A percentile compares a stretch with the other conserved stretches of the same genome.
Conservation (phyloP, 2,888 invertebrate genomes). For the Tetranychus piercei region DNA sequence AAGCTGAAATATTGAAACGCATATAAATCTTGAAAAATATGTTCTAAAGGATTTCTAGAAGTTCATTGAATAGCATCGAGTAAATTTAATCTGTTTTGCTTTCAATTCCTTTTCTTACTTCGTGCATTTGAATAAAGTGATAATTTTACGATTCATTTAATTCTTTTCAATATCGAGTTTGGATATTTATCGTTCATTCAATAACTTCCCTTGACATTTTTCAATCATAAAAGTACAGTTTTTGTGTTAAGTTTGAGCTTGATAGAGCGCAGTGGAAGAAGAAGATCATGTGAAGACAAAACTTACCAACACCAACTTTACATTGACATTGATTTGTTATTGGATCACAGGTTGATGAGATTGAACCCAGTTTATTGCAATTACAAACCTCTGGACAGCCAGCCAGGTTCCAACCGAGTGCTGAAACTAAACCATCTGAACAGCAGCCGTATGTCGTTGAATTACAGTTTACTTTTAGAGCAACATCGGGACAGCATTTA, state of each 20-base stretch:
- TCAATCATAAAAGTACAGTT: neutral
- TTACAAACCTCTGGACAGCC: constrained; percentile 57
- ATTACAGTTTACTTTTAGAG: constrained; percentile 39
- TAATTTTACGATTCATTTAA: too few species aligned
- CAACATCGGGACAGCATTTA: constrained; percentile 66
- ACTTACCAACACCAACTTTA: constrained; percentile 56
- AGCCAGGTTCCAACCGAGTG: constrained; percentile 54
- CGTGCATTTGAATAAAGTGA: too few species aligned
- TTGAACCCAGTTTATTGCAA: constrained; percentile 58
- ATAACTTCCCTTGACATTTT: neutral
- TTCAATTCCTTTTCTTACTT: too few species aligned
- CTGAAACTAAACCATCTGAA: constrained; percentile 45
- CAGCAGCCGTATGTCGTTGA: constrained; percentile 62
- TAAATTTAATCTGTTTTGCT: too few species aligned
- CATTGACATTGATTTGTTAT: constrained; percentile 59
- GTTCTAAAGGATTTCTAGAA: too few species aligned
- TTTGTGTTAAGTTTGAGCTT: too few species aligned
- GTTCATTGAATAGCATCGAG: too few species aligned
- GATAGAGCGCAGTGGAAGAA: neutral
- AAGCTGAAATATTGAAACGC: too few species aligned
- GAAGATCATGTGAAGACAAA: neutral
- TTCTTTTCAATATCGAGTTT: neutral
- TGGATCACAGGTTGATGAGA: constrained; percentile 54
- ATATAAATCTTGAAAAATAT: neutral
- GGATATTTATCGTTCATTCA: too few species aligned